Evolutionary conservation across 2,888 invertebrate genomes (phyloP), one percentile per base, ranked within the genome.

Genomic region (Horisme vitalbata): DNA sequence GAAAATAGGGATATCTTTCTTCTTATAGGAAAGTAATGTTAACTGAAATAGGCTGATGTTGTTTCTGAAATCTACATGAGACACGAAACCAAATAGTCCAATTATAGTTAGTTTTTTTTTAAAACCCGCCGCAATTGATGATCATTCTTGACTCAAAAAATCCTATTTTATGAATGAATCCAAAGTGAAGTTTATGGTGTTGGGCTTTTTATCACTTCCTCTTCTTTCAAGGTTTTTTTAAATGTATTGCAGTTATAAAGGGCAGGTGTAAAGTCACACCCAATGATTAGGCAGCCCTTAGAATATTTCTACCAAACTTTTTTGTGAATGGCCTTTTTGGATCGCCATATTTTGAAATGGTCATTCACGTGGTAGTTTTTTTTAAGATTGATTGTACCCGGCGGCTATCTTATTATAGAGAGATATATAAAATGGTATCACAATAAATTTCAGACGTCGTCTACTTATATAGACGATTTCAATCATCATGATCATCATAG

Each of bases 201-300:
- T 75, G 61, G 53, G 51, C 70, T 81, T 79, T 84, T 83, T 82
- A 78, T 66, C 65, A 80, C 86, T 88, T 88, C 89, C 89, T 84
- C 73, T 69, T 56, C 69, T 73, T 86, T 86, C 68, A 71, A 30
- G 3, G 48, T 61, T 67, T 66, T 70, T 69, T 65, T 68, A 64
- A 73, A 71, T 67, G 59, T 73, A 70, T 79, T 75, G 77, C 75
- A 71, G 72, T 76, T 76, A 83, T 83, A 84, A 86, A 68, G 68
- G 61, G 79, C 89, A 88, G 88, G 87, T 88, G 87, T 79, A 69
- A 76, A 66, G 66, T 71, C 67, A 66, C 71, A 70, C 66, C 76
- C 76, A 73, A 79, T 83, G 81, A 85, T 87, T 82, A 79, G 83
- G 76, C 75, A 71, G 76, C n/a, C n/a, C n/a, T n/a, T n/a, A n/a